Base-by-base conservation (phyloP, 2,113 vertebrate species). In the Electrona antarctica region DNA sequence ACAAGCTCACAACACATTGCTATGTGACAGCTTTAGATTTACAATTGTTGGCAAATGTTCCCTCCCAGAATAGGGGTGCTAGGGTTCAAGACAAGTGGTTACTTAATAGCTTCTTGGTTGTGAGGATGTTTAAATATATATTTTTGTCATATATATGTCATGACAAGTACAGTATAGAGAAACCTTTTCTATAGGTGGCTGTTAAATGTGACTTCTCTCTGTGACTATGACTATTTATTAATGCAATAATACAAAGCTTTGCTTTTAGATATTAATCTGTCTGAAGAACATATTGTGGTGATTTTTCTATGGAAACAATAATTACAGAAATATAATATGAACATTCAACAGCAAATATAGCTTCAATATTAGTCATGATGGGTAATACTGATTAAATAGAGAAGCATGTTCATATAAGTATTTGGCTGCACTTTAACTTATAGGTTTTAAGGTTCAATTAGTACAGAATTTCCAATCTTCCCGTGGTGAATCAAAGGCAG, bases 381-480 rank as follows among this genome's bases (percentile, higher is more conserved):
- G 11, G 10, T 45, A 46, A 61, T 61, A 28, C 12, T 55, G 49
- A 54, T 45, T 33, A 29, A 8, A 50, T 60, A 65, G 7, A 65
- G 59, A 55, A 73, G 33, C 49, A 14, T 51, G 33, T 64, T 62
- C 14, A 33, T 56, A 29, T 71, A 10, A 59, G 10, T 59, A 78
- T 76, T 67, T 52, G 52, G 60, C 47, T 71, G 80, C 63, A 74
- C 73, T 77, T 79, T 63, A 3, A 28, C 0, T 28, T 68, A 28
- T 52, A 41, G 33, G 33, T 67, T 7, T 67, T 70, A 59, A 73
- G 60, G 74, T 49, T 48, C 10, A 21, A 71, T 12, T 51, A 9
- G 28, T 52, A 76, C 64, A 58, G 21, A 73, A 72, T 83, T 75
- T 74, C 81, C 79, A 87, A 87, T 89, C 79, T 80, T 67, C 62